Base-by-base conservation (phyloP, 2,888 invertebrate genomes). In the Cerastis rubricosa region DNA sequence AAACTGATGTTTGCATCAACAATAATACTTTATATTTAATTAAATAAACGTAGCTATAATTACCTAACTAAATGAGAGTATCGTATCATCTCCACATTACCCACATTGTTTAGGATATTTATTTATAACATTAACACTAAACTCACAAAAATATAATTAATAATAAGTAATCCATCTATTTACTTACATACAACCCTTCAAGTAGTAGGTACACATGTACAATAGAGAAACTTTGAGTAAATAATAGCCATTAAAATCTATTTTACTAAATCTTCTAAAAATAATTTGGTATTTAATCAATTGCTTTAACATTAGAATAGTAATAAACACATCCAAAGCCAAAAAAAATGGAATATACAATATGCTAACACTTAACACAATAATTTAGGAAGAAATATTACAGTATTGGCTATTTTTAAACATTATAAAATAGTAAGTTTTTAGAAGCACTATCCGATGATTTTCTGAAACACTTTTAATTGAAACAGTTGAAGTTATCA, bases 1-100 rank as follows among this genome's bases (percentile, higher is more conserved):
- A 49, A 77, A 45, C 64, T 43, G 25, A 65, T 35, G 25, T 71
- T 70, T 64, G 43, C 40, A 66, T 63, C n/a, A 19, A 80, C 45
- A 71, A 68, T 85, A 86, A 86, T 86, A 86, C 87, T 85, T 85
- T 43, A 74, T 67, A 76, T 67, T 67, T 68, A 74, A 11, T 57
- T 71, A 63, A 59, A 65, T 74, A 61, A 57, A 71, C 59, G 47
- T 59, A 69, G 54, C 35, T 74, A 63, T 47, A 40, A 40, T 63
- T 35, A 51, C 64, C 74, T 57, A 70, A 54, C 71, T 61, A 45
- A 71, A 74, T 49, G 54, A 72, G 19, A 83, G 57, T 70, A 65
- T 71, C 61, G 51, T 40, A 74, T 49, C 35, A 71, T 68, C 14
- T 71, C 11, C 17, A 49, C 8, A 64, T 59, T 59, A 45, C 59